Percentiles rank a stretch among this genome's conserved stretches.
phyloP scores from a whole-genome alignment of 2,113 vertebrate species.

The Nibea coibor region DNA sequence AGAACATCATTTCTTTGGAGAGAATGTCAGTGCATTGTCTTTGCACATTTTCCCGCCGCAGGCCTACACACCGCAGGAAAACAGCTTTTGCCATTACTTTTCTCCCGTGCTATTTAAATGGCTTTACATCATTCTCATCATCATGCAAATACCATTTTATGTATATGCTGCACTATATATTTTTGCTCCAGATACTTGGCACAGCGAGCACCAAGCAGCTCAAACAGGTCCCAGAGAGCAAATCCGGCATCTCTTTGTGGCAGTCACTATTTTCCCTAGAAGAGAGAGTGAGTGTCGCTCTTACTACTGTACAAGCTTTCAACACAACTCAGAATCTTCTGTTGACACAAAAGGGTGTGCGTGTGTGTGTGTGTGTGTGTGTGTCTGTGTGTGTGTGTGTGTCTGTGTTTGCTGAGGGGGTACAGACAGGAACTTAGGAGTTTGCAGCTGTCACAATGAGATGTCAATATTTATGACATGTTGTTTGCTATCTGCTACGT shows the following conservation, averaged over 20 bases:
- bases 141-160: slow-evolving; percentile 47
- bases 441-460: slow-evolving; percentile 75
- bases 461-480: slow-evolving; percentile 78
- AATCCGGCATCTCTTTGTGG: slow-evolving; percentile 64
- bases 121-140: slow-evolving; percentile 34
- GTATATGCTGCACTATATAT: slow-evolving; percentile 30
- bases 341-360: slow-evolving; percentile 68
- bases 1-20: slow-evolving; percentile 6
- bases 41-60: background rate
- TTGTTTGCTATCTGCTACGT: slow-evolving; percentile 60
- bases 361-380: slow-evolving; percentile 33
- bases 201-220: slow-evolving; percentile 33
- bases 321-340: slow-evolving; percentile 67
- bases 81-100: background rate
- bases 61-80: background rate
- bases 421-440: slow-evolving; percentile 71
- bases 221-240: slow-evolving; percentile 59
- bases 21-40: slow-evolving; percentile 28
- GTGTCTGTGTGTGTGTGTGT: slow-evolving; percentile 25
- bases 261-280: slow-evolving; percentile 54
- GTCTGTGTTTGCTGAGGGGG: slow-evolving; percentile 65
- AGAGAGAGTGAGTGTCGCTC: slow-evolving; percentile 62
- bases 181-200: slow-evolving; percentile 29
- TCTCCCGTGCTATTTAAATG: slow-evolving; percentile 26
- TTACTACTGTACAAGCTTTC: slow-evolving; percentile 70